A percentile compares a stretch with the other conserved stretches of the same genome.
These are phyloP conservation scores for Calameuta filiformis DNA, from an alignment of 2,888 invertebrate species.

Conservation along the genomic window DNA sequence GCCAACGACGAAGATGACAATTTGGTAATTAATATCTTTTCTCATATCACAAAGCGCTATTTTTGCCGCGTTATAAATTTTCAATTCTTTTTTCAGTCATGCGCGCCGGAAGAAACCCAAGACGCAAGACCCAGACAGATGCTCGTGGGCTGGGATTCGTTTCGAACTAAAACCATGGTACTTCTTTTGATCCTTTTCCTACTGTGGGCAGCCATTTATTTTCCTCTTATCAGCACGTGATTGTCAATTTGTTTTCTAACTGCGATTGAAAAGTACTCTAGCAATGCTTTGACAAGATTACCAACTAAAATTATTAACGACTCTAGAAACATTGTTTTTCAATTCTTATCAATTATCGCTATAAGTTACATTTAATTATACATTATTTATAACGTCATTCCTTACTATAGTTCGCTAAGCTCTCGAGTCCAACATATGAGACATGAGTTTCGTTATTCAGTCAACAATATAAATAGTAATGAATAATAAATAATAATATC, in stretches of 20 bases:
- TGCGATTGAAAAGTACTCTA: neutral
- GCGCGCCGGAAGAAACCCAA: slow-evolving; percentile 8
- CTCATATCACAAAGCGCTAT: neutral
- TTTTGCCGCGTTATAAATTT: neutral
- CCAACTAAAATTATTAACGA: neutral
- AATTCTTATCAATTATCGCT: neutral
- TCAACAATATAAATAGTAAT: neutral
- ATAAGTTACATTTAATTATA: neutral
- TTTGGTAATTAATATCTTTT: slow-evolving; percentile 7
- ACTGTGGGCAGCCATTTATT: slow-evolving; percentile 68
- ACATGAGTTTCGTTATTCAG: neutral
- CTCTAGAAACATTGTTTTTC: neutral
- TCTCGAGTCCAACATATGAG: neutral
- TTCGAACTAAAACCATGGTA: slow-evolving; percentile 63
- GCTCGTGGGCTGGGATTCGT: slow-evolving; percentile 66
- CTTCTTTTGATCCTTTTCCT: slow-evolving; percentile 61
- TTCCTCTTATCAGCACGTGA: slow-evolving; percentile 53
- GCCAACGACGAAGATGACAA: slow-evolving; percentile 24
- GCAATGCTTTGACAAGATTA: neutral
- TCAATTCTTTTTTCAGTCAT: slow-evolving; percentile 30
- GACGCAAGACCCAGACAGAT: slow-evolving; percentile 40
- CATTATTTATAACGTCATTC: neutral
- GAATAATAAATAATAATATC: neutral
- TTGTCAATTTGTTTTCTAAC: neutral
- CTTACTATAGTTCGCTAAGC: neutral